Evolutionary conservation across 1,140 invertebrate species (phyloP).

Genomic region (Zelostemma sp.): DNA sequence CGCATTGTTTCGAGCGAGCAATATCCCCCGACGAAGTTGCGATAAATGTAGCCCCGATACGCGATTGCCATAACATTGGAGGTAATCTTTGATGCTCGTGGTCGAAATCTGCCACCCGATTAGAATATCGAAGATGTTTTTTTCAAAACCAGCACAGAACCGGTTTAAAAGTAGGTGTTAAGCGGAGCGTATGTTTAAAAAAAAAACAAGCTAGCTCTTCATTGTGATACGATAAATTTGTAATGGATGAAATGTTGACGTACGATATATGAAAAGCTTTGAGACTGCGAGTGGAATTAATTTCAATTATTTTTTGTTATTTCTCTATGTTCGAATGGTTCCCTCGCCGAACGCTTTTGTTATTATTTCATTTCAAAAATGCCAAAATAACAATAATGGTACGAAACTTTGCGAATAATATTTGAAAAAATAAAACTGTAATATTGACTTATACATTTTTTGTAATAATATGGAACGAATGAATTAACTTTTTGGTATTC

Average conservation of each 20-base stretch:
- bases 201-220: conserved; percentile 59
- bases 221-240: conserved; percentile 66
- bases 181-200: conserved; percentile 10
- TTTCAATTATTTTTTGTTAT: conserved; percentile 18
- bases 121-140: conserved; percentile 46
- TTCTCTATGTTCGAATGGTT: no score
- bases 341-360: no score
- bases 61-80: no score
- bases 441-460: no score
- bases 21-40: conserved; percentile 30
- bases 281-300: conserved; percentile 32
- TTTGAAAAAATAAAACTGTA: no score
- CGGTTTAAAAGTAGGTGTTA: conserved; percentile 23
- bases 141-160: conserved; percentile 4
- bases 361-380: no score
- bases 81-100: no score
- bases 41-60: conserved; percentile 38
- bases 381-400: no score
- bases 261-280: conserved; percentile 58
- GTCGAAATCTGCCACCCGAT: conserved; percentile 65
- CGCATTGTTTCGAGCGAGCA: no score
- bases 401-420: no score
- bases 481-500: no score
- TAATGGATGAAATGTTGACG: conserved; percentile 55
- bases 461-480: no score